Evolutionary conservation across 2,888 invertebrate species (phyloP).

Genomic region (Onthophagus sagittarius): DNA sequence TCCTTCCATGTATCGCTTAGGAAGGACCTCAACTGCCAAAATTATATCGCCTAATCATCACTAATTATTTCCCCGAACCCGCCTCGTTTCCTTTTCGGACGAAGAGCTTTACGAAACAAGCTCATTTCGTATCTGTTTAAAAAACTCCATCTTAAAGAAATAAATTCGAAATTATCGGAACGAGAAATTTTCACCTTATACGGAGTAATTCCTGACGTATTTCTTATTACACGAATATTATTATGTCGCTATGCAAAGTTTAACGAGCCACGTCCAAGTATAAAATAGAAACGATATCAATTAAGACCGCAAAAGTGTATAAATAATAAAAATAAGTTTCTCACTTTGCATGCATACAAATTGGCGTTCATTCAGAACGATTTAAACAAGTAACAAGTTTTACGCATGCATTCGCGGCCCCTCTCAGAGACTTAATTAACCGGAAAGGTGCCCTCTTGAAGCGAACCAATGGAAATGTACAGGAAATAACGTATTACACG

Average conservation of each 20-base stretch:
- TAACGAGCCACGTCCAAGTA: neutral
- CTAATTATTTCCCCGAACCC: neutral
- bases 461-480: slow-evolving; percentile 30
- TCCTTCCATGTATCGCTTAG: neutral
- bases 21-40: neutral
- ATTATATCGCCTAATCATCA: neutral
- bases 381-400: neutral
- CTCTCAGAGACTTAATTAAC: slow-evolving; percentile 26
- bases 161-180: neutral
- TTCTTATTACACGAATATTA: neutral
- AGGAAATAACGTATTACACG: slow-evolving; percentile 35
- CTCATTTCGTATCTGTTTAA: neutral
- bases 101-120: neutral
- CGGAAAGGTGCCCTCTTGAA: slow-evolving; percentile 31
- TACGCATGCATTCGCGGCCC: slow-evolving; percentile 16
- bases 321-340: neutral
- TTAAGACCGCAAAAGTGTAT: neutral
- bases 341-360: neutral
- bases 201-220: neutral
- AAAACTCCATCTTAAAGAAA: neutral
- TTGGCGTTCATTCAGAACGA: slow-evolving; percentile 1
- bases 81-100: neutral
- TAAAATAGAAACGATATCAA: neutral
- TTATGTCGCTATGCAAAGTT: neutral
- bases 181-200: neutral